Evolutionary conservation across 2,888 invertebrate genomes (phyloP), one percentile per base, ranked within the genome.

Genomic region (Andrena marginata): DNA sequence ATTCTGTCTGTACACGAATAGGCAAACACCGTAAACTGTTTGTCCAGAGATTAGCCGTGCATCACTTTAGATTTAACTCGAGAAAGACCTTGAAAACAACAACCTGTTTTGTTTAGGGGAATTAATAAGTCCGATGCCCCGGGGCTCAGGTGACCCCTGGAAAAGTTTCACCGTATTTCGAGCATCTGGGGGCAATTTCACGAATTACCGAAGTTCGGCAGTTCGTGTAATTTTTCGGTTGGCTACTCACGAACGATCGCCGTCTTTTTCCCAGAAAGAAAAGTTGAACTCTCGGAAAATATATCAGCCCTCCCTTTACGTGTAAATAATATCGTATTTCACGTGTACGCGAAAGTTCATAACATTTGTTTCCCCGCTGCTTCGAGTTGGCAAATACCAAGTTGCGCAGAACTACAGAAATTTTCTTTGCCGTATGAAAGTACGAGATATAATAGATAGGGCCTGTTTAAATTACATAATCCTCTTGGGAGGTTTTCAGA

Each of bases 1-100:
- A 10, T 35, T 49, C 35, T 73, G 71, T 65, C 82, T 72, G 76
- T 77, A 80, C 79, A 51, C 83, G 76, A 75, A 83, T 90, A 85
- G 87, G 90, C 92, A 93, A 93, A 92, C 90, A 91, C 90, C 90
- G 87, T 93, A 93, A 93, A 93, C 93, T 93, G 92, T 93, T 92
- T 93, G 92, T 89, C 87, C 88, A 88, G 84, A 91, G 92, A 93
- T 93, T 92, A 92, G 91, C 90, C 88, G 83, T 75, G 80, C 86
- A 82, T 88, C 87, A 81, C 79, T 86, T 82, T 72, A 87, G 87
- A 91, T 90, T 91, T 87, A 87, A 88, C 83, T 89, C 80, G 82
- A 82, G 77, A 87, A 77, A 73, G 87, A 89, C 82, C 78, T 82
- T 74, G 74, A 82, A 82, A 77, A 67, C 81, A 83, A 87, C 84